Percentiles rank a stretch among this genome's conserved stretches.
phyloP scores from a whole-genome alignment of 2,888 invertebrate species.

The Ophraella communa region DNA sequence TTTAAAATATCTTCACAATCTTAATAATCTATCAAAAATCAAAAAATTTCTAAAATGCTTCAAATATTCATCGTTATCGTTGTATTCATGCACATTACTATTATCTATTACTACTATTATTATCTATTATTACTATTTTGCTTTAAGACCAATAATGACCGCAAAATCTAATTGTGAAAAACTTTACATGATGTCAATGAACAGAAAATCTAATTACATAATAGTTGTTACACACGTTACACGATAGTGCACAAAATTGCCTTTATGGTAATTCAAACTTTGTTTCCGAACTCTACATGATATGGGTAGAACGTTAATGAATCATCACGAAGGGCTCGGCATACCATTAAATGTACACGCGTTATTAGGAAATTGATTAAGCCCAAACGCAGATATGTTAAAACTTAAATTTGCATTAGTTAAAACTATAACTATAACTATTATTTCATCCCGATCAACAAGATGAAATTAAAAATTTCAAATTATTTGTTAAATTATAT shows the following conservation, averaged over 20 bases:
- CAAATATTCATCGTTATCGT: too few species aligned
- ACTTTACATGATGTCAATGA: background rate
- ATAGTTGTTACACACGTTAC: conserved; percentile 1
- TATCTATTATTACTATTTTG: background rate
- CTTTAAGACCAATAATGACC: background rate
- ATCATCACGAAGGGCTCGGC: background rate
- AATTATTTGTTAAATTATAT: too few species aligned
- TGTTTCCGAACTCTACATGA: conserved; percentile 2
- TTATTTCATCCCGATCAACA: background rate
- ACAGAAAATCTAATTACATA: background rate
- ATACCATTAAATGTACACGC: background rate
- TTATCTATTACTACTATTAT: too few species aligned
- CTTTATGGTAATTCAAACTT: background rate
- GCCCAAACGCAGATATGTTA: background rate
- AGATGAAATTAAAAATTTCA: too few species aligned
- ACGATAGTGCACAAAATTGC: conserved; percentile 1
- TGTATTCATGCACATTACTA: too few species aligned
- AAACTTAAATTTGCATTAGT: background rate
- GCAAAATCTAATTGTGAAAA: background rate
- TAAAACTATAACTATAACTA: background rate
- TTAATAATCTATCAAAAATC: too few species aligned
- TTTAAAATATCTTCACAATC: too few species aligned
- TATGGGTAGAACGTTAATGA: conserved; percentile 7
- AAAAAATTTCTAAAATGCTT: too few species aligned
- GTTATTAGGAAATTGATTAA: background rate